Percentiles rank a stretch among this genome's conserved stretches.
Conservation (phyloP, 2,888 invertebrate species). For the Lordiphosa fenestrarum region DNA sequence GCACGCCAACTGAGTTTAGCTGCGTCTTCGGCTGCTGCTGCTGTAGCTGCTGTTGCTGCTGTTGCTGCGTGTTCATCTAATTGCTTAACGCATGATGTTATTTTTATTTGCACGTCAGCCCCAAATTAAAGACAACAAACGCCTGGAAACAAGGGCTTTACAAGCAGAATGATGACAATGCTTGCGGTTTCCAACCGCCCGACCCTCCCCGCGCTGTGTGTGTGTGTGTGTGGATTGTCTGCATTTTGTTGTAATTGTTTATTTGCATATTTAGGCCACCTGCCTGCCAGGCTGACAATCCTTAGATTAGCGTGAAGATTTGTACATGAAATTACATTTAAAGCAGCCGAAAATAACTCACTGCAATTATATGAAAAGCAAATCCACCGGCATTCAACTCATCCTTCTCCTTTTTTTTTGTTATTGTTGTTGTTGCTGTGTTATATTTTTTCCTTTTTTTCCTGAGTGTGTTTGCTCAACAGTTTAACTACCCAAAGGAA, state of each 20-base stretch:
- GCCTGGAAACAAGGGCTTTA: conserved; percentile 57
- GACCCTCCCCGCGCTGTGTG: no score
- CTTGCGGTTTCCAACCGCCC: conserved; percentile 13
- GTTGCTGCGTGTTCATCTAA: conserved; percentile 1
- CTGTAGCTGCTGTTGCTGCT: conserved; percentile 1
- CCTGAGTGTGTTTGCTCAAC: conserved; percentile 20
- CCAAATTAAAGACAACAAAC: conserved; percentile 67
- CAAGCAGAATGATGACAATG: conserved; percentile 36
- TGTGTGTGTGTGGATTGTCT: conserved; percentile 19
- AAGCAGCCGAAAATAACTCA: conserved; percentile 13
- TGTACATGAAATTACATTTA: conserved; percentile 53
- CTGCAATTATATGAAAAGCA: conserved; percentile 36
- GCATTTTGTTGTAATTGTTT: conserved; percentile 47
- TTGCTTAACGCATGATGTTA: conserved; percentile 46
- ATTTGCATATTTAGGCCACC: conserved; percentile 64
- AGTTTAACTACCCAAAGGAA: conserved; percentile 12
- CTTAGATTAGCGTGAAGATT: conserved; percentile 64
- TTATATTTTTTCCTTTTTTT: no score
- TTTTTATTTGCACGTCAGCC: conserved; percentile 65
- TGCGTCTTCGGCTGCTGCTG: background rate
- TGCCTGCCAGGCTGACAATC: conserved; percentile 36
- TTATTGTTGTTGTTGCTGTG: background rate
- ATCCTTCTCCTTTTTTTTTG: conserved; percentile 17
- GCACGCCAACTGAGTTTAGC: conserved; percentile 9
- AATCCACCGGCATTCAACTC: conserved; percentile 6